These are phyloP conservation scores for Tuta absoluta DNA, from an alignment of 2,888 invertebrate species.

Conservation along the genomic window DNA sequence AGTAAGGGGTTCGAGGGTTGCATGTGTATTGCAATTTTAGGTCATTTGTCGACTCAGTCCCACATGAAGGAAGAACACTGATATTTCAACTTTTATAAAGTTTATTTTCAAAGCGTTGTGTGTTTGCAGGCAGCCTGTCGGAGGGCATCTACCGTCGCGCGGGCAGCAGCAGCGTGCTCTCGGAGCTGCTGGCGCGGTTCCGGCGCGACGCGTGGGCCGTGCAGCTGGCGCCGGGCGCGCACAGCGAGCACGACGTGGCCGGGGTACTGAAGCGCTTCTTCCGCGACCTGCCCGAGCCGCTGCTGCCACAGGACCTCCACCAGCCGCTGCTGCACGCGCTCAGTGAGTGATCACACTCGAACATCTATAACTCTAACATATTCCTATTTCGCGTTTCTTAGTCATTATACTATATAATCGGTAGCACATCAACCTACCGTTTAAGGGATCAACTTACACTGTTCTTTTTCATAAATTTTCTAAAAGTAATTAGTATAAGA, in stretches of 20 bases:
- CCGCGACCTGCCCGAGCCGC: constrained; percentile 91
- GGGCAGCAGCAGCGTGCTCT: constrained; percentile 88
- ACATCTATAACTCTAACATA: no score
- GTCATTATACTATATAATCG: no score
- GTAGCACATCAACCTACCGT: no score
- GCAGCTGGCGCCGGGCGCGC: constrained; percentile 87
- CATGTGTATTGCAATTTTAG: no score
- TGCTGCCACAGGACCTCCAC: constrained; percentile 87
- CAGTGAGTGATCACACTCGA: not conserved
- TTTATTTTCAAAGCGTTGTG: not conserved
- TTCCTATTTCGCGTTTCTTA: no score
- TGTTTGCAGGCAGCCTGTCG: constrained; percentile 85
- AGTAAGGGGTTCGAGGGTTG: no score
- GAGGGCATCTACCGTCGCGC: constrained; percentile 94
- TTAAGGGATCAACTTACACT: no score
- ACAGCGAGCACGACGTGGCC: constrained; percentile 93
- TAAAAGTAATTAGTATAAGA: no score
- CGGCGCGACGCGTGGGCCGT: constrained; percentile 92
- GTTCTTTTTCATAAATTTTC: no score
- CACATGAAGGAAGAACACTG: no score
- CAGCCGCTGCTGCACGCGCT: constrained; percentile 83
- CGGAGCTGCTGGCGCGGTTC: constrained; percentile 87
- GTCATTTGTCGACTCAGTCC: no score
- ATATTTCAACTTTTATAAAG: no score
- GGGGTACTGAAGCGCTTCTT: constrained; percentile 94